Evolutionary conservation across 2,888 invertebrate genomes (phyloP), one percentile per base, ranked within the genome.

Genomic region (Agrochola macilenta): DNA sequence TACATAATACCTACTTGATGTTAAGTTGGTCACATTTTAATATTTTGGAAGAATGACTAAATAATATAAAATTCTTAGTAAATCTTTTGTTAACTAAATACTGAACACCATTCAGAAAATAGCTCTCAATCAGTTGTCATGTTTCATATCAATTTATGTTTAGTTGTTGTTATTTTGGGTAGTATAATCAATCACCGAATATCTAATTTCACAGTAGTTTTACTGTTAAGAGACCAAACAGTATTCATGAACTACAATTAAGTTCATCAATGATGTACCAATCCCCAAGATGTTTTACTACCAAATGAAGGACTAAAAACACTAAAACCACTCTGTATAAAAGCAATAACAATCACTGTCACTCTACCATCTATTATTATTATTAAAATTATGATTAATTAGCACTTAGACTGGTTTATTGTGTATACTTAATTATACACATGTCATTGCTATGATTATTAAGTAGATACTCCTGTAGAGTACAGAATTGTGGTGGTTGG

Each of bases 401-500:
- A 35, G 12, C 30, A 49, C 17, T 80, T 17, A 35, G 12, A 35
- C 3, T 23, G 49, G 23, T 61, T 23, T 23, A 35, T 49, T 17
- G 49, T 49, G 17, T 46, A 39, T 26, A 52, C 49, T 14, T 46
- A 39, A 39, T 46, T 26, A 63, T 49, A n/a, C 39, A 63, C 30
- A n/a, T 70, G 30, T 5, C 7, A 14, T 63, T 81, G 23, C 39
- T n/a, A n/a, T 39, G 14, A 23, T 39, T 39, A 81, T 30, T 5
- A 30, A 52, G 7, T 46, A 63, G 2, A 30, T 35, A 20, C 11
- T 64, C 63, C 0, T 35, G 26, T 14, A 14, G 9, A 30, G 20
- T 61, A n/a, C 43, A 30, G 12, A 46, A 58, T 39, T 39, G 1
- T 46, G 54, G 39, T 64, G 82, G 30, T 39, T 74, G 75, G 46